A percentile compares a stretch with the other conserved stretches of the same genome.
phyloP scores from a whole-genome alignment of 2,888 invertebrate genomes.

The Serripes groenlandicus region DNA sequence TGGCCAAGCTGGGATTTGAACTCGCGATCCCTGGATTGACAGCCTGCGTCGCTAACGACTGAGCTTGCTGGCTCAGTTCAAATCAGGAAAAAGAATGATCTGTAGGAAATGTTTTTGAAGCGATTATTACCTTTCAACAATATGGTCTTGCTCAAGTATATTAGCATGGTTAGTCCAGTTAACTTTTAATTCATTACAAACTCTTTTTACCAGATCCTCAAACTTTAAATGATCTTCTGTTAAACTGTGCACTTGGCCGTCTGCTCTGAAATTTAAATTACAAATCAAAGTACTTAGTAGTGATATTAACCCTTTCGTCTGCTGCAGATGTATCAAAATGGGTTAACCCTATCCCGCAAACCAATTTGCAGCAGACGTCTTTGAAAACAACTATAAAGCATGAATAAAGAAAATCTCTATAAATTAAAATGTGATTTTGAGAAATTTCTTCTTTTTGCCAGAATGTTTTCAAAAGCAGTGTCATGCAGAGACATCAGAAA shows the following conservation, averaged over 20 bases:
- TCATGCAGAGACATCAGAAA: too few species aligned
- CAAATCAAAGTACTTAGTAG: background rate
- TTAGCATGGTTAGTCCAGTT: background rate
- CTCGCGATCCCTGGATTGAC: background rate
- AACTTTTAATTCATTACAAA: background rate
- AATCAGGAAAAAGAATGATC: background rate
- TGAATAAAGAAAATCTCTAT: too few species aligned
- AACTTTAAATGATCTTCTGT: background rate
- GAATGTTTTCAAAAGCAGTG: too few species aligned
- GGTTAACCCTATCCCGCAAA: too few species aligned
- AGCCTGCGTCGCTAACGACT: background rate
- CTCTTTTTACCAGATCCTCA: background rate
- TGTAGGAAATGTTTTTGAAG: too few species aligned
- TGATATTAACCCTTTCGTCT: background rate
- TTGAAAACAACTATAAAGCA: too few species aligned
- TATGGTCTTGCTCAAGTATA: background rate
- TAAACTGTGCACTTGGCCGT: background rate
- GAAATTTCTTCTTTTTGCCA: too few species aligned
- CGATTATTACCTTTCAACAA: constrained; percentile 5
- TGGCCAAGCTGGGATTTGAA: background rate
- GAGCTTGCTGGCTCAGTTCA: background rate
- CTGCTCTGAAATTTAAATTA: background rate
- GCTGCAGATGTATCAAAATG: background rate
- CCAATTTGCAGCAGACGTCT: too few species aligned
- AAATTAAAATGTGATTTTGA: too few species aligned